phyloP scores from a whole-genome alignment of 2,113 vertebrate genomes.

The Synodontis membranacea region DNA sequence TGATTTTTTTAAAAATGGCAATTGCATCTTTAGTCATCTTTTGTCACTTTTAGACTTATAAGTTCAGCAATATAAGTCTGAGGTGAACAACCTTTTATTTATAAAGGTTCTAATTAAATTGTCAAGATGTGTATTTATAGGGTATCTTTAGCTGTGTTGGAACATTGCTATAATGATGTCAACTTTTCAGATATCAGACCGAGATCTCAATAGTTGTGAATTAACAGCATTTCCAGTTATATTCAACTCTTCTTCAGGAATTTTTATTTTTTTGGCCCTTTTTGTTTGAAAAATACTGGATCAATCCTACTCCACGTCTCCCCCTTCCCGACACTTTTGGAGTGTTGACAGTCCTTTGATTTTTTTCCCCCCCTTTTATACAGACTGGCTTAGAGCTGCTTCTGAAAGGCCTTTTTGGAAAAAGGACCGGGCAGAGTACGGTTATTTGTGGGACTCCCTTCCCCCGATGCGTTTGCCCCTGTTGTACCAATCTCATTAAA shows the following conservation, averaged over 20 bases:
- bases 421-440: constrained; percentile 69
- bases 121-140: constrained; percentile 49
- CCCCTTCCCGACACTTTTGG: constrained; percentile 65
- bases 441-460: constrained; percentile 60
- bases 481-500: constrained; percentile 83
- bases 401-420: constrained; percentile 78
- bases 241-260: constrained; percentile 56
- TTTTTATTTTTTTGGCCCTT: constrained; percentile 51
- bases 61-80: background rate
- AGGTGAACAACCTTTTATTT: constrained; percentile 7
- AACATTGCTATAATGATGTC: constrained; percentile 1
- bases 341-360: constrained; percentile 71
- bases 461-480: constrained; percentile 49
- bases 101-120: background rate
- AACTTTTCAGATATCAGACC: constrained; percentile 18
- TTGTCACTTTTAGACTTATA: too few relatives aligned
- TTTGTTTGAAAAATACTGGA: constrained; percentile 60
- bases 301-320: constrained; percentile 65
- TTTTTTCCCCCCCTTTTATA: constrained; percentile 61
- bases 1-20: too few relatives aligned
- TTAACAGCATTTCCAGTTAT: constrained; percentile 49
- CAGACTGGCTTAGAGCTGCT: constrained; percentile 69
- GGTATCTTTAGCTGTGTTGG: constrained; percentile 11
- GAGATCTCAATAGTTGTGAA: constrained; percentile 21
- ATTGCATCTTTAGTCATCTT: background rate